Percentiles rank a stretch among this genome's conserved stretches.
Conservation (phyloP, 2,797 vertebrate species). For the Phoebastria nigripes region DNA sequence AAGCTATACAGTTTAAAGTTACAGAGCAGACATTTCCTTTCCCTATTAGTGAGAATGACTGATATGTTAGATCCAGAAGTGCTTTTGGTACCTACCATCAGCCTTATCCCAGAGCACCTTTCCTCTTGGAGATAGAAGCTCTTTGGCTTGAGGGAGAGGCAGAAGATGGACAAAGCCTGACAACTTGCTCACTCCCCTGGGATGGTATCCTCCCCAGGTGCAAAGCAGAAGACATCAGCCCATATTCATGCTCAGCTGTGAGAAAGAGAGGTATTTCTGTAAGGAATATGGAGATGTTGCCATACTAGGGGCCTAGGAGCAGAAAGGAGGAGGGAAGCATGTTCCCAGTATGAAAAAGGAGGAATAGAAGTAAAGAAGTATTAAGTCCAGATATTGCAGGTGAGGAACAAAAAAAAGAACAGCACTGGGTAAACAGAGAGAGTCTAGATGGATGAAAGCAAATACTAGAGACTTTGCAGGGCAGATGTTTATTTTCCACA, state of each 20-base stretch:
- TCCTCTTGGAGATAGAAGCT: background rate
- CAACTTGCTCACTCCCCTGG: background rate
- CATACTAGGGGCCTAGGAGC: background rate
- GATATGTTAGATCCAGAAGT: background rate
- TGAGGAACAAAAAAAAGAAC: background rate
- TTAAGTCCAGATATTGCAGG: background rate
- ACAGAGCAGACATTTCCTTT: background rate
- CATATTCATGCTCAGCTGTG: background rate
- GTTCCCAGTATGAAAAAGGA: background rate
- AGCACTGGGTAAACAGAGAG: background rate
- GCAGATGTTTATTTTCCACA: background rate
- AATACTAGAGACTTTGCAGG: background rate
- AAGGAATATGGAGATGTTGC: background rate
- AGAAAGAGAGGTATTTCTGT: background rate
- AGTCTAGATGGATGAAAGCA: background rate
- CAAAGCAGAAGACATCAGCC: background rate
- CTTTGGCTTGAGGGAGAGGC: background rate
- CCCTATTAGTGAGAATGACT: background rate
- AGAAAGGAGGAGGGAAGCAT: background rate
- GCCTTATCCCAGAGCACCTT: background rate
- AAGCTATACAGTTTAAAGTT: background rate
- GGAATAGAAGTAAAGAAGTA: background rate
- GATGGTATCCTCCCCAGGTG: background rate
- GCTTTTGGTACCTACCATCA: background rate
- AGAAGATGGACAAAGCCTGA: background rate